Conservation (phyloP, 2,113 vertebrate species). For the Origma solitaria region DNA sequence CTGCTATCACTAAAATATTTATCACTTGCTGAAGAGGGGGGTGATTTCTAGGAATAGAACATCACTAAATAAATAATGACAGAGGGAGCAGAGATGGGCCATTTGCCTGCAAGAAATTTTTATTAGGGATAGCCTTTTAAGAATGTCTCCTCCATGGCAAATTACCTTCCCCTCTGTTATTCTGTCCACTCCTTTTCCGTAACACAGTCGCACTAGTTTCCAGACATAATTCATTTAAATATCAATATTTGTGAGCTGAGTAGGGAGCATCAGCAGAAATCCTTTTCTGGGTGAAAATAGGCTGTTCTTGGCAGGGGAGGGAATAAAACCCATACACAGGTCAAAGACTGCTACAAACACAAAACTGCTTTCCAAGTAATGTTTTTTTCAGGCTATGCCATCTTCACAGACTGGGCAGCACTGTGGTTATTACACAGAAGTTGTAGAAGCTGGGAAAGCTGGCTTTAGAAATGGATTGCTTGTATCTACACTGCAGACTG, state of each 20-base stretch:
- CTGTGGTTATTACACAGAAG: neutral
- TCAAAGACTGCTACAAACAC: neutral
- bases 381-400: neutral
- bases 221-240: neutral
- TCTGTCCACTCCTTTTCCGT: neutral
- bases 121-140: neutral
- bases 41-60: slow-evolving; percentile 32
- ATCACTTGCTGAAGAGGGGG: neutral
- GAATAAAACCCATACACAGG: neutral
- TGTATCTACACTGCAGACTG: neutral
- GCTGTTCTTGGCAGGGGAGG: neutral
- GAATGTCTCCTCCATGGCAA: neutral
- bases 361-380: neutral
- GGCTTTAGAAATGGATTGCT: neutral
- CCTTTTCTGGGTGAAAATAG: neutral
- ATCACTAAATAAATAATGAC: slow-evolving; percentile 44
- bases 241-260: neutral
- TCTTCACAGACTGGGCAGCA: neutral
- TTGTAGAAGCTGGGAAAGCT: neutral
- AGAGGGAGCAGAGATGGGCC: neutral
- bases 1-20: slow-evolving; percentile 12
- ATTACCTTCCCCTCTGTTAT: neutral
- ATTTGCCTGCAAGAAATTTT: neutral
- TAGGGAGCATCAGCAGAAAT: neutral
- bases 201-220: neutral